Evolutionary conservation across 2,113 vertebrate genomes (phyloP).

Genomic region (Aplodontia rufa): DNA sequence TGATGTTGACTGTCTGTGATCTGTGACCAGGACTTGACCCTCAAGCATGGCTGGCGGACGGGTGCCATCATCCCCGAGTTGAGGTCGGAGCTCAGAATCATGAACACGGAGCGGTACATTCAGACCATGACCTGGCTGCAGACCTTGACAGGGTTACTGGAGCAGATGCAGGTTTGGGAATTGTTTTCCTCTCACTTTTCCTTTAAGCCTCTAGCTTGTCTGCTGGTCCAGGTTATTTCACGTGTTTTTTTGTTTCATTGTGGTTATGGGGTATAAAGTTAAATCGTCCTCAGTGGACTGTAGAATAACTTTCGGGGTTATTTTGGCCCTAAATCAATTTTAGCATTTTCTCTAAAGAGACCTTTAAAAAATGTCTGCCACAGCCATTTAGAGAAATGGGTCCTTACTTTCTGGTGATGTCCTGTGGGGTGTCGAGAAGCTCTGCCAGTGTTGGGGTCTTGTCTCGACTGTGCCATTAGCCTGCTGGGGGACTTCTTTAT

Average conservation of each 20-base stretch:
- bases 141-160: slow-evolving; percentile 93
- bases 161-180: slow-evolving; percentile 95
- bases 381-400: not conserved
- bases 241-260: not conserved
- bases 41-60: slow-evolving; percentile 98
- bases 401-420: no score
- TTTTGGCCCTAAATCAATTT: not conserved
- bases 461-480: not conserved
- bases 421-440: fast-evolving
- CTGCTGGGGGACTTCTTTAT: not conserved
- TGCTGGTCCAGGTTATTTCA: not conserved
- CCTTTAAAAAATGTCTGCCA: not conserved
- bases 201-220: not conserved
- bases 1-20: slow-evolving; percentile 52
- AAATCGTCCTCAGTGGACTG: not conserved
- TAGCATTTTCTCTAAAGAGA: not conserved
- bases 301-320: not conserved
- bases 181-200: not conserved
- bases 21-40: slow-evolving; percentile 92
- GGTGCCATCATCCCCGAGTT: slow-evolving; percentile 98
- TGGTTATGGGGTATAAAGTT: not conserved
- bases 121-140: slow-evolving; percentile 96
- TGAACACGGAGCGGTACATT: slow-evolving; percentile 95
- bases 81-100: slow-evolving; percentile 95
- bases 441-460: not conserved